Percentiles rank a stretch among this genome's conserved stretches.
These are phyloP conservation scores for Dendrophyllia cribrosa DNA, from an alignment of 64 coral and sea anemone species.

Conservation along the genomic window DNA sequence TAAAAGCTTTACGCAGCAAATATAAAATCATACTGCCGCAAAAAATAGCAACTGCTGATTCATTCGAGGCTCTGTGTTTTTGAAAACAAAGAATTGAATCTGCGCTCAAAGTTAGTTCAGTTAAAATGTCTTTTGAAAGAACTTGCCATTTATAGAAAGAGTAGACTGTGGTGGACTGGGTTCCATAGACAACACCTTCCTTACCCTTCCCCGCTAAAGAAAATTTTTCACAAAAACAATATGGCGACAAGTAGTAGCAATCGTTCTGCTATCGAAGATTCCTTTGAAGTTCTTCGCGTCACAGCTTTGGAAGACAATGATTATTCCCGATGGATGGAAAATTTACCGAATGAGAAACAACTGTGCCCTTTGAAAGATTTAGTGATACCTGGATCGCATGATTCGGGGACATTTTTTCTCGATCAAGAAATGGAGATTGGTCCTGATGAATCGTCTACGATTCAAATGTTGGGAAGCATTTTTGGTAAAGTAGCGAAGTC, in stretches of 20 bases:
- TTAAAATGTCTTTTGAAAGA: no score
- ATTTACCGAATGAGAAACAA: constrained; percentile 97
- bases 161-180: not conserved
- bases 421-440: constrained; percentile 87
- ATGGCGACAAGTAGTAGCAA: not conserved
- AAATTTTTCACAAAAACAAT: not conserved
- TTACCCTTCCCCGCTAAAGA: not conserved
- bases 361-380: constrained; percentile 91
- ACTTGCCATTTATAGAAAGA: no score
- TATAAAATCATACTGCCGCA: no score
- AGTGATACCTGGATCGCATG: constrained; percentile 95
- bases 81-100: no score
- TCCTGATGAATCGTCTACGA: constrained; percentile 77
- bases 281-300: constrained; percentile 53
- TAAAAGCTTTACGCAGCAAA: no score
- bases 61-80: no score
- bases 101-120: no score
- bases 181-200: not conserved
- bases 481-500: constrained; percentile 91
- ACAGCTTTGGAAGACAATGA: constrained; percentile 58
- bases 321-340: constrained; percentile 95
- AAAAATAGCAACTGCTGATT: no score
- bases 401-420: constrained; percentile 91
- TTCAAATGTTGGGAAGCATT: constrained; percentile 74
- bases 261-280: not conserved